These are phyloP conservation scores for Ibidorhyncha struthersii DNA, from an alignment of 2,113 vertebrate species.

Conservation along the genomic window DNA sequence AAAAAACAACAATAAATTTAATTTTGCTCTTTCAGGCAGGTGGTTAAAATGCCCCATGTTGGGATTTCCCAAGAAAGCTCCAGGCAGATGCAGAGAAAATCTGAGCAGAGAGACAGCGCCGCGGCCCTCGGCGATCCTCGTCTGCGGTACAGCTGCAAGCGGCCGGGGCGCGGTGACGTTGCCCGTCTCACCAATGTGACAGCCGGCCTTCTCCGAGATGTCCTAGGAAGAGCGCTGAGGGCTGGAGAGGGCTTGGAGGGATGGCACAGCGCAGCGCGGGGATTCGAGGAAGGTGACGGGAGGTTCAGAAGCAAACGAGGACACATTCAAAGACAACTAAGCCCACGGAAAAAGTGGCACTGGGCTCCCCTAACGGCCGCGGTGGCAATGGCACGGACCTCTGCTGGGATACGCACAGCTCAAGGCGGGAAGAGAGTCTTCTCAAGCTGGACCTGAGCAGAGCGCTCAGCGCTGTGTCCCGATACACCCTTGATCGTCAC, in stretches of 20 bases:
- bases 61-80: not conserved
- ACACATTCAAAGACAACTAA: not conserved
- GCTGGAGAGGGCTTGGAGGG: not conserved
- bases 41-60: not conserved
- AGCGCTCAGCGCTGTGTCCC: not conserved
- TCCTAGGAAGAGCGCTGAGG: not conserved
- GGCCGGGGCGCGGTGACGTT: not conserved
- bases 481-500: accelerated
- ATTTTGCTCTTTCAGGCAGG: not conserved
- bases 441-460: not conserved
- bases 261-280: accelerated
- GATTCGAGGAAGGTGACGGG: not conserved
- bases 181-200: not conserved
- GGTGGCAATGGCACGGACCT: not conserved
- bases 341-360: not conserved
- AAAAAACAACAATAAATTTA: too few relatives aligned
- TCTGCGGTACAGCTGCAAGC: not conserved
- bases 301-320: not conserved
- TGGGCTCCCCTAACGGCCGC: accelerated
- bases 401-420: accelerated
- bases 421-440: too few relatives aligned
- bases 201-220: not conserved
- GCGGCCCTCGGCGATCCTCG: accelerated
- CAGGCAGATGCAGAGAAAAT: not conserved
- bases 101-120: not conserved